Base-by-base conservation (phyloP, 1,140 invertebrate genomes). In the Gryon sp. region DNA sequence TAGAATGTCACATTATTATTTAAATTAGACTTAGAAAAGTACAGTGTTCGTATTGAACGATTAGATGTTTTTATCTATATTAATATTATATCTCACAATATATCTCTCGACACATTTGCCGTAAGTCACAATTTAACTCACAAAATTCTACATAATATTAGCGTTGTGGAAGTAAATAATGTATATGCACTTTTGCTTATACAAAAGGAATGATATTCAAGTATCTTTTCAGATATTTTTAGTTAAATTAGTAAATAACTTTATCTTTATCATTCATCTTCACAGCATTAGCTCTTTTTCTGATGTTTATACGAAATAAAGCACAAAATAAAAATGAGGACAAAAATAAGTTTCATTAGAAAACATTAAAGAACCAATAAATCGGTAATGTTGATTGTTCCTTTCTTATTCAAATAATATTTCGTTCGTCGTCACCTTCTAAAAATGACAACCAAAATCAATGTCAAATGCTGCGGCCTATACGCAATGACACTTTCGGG, bases 121-220 rank as follows among this genome's bases (percentile, higher is more conserved):
- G n/a, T 24, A 38, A 3, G n/a, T n/a, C n/a, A n/a, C 4, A 52
- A 38, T 38, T 52, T 38, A 15, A 19, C 12, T 14, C 6, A 8
- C 7, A 2, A 36, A 36, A 24, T 19, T 52, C 19, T 15, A 52
- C 24, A 9, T 34, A 20, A 24, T 34, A 26, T 41, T 63, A 30
- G 55, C 43, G 40, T 28, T 57, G 32, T 19, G 12, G 30, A 24
- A 22, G 57, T 45, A 30, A 50, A 63, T 76, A 15, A 18, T n/a
- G 43, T 9, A 38, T 38, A 34, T 16, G 24, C 26, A 3, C 15
- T 45, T 66, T 62, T 34, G 36, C 38, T 28, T 66, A 53, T 66
- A n/a, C 46, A 66, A 26, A 53, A 53, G 36, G 48, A 38, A 66
- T 53, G 55, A 53, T 2, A 14, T 7, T 55, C 6, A 66, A 53